Base-by-base conservation (phyloP, 92 coral and sea anemone species). In the Meandrina meandrites region DNA sequence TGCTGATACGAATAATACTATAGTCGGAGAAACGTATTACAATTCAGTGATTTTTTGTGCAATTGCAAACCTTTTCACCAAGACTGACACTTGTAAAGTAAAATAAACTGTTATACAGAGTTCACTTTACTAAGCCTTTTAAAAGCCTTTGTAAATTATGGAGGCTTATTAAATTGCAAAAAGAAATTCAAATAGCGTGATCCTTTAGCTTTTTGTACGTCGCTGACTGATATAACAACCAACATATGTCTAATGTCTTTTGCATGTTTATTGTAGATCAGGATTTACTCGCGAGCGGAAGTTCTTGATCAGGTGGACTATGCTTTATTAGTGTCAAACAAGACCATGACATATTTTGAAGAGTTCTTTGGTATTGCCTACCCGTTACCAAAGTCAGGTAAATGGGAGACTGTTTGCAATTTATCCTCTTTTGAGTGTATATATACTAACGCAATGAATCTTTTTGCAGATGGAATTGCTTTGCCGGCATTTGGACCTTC, bases 401-500 rank as follows among this genome's bases (percentile, higher is more conserved):
- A 67, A 27, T 14, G 37, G 17, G 28, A 66, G 71, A 28, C 32
- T 27, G 10, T 30, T 24, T 21, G 31, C 15, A 18, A 8, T 8
- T 64, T 60, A 21, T 60, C 31, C 11, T 6, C 1, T 1, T 60
- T 60, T 24, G 68, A 8, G 30, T 9, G 71, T 66, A 66, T 27
- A 66, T 14, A 10, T 66, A 28, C 24, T 28, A 3, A 66, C 71
- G 27, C 50, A 5, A 35, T 71, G 57, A 28, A 10, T 24, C 79
- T 42, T 17, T 34, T 75, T 75, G 69, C 87, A 95, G 98, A 95
- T 78, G 88, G 94, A 85, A 89, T 95, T 45, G 98, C 92, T 24
- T 84, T 95, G 34, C 96, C 98, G 13, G 97, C 89, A 54, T 93
- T 95, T 62, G 91, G 95, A 1, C 95, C 98, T 27, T 79, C 89